Percentiles rank a stretch among this genome's conserved stretches.
Conservation (phyloP, 2,797 vertebrate species). For the Champsocephalus gunnari region DNA sequence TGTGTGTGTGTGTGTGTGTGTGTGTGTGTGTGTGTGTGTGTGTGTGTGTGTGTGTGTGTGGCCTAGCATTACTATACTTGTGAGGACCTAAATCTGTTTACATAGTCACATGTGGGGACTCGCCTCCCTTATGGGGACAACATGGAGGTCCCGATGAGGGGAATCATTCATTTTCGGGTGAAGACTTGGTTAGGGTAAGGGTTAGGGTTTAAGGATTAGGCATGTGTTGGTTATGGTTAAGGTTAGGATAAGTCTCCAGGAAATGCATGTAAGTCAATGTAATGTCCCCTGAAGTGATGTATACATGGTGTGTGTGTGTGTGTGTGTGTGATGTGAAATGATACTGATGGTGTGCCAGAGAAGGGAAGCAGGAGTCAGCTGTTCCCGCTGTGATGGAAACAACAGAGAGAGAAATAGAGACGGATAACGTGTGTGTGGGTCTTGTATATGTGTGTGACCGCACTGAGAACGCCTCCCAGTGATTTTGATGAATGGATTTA, state of each 20-base stretch:
- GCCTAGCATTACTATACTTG: no score
- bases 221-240: no score
- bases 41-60: background rate
- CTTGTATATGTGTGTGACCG: constrained; percentile 38
- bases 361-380: constrained; percentile 73
- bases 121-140: no score
- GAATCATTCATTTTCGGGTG: no score
- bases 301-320: background rate
- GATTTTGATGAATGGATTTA: constrained; percentile 64
- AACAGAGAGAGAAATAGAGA: constrained; percentile 59
- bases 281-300: no score
- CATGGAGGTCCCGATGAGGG: no score
- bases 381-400: constrained; percentile 71
- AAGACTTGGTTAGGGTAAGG: no score
- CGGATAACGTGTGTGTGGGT: constrained; percentile 22
- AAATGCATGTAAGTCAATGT: no score
- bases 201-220: no score
- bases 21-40: background rate
- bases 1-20: background rate
- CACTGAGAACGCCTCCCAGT: constrained; percentile 25
- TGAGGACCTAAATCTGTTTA: no score
- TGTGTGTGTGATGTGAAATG: constrained; percentile 40
- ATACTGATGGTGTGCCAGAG: constrained; percentile 62
- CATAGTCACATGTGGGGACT: no score
- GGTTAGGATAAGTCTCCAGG: no score